Evolutionary conservation across 2,888 invertebrate species (phyloP).

Genomic region (Drosophila macrospina): DNA sequence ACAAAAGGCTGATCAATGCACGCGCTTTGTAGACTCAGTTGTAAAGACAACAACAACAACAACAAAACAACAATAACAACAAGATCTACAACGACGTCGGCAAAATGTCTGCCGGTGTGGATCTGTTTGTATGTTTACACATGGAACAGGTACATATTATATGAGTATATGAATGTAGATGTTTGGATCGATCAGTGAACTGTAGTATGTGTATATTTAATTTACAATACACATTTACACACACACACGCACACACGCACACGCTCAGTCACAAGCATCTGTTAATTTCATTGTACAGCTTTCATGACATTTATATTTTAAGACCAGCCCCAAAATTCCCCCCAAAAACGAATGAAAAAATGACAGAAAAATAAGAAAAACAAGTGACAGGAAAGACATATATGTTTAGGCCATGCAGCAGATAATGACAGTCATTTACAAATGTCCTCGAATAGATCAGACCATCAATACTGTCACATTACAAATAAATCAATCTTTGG

Average conservation of each 20-base stretch:
- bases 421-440: constrained; percentile 1
- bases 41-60: constrained; percentile 44
- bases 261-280: constrained; percentile 67
- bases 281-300: constrained; percentile 67
- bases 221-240: constrained; percentile 68
- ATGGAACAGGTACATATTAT: constrained; percentile 19
- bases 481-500: no score
- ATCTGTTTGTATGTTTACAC: constrained; percentile 56
- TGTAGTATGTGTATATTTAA: constrained; percentile 59
- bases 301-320: constrained; percentile 55
- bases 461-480: no score
- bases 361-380: constrained; percentile 15
- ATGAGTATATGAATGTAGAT: background rate
- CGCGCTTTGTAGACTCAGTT: constrained; percentile 70
- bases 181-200: constrained; percentile 59
- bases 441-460: background rate
- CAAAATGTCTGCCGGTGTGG: constrained; percentile 65
- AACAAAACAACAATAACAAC: background rate
- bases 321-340: constrained; percentile 25
- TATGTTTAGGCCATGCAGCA: constrained; percentile 10
- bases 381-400: constrained; percentile 25
- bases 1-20: constrained; percentile 72
- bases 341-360: background rate
- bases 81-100: constrained; percentile 17
- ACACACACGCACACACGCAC: constrained; percentile 10